Evolutionary conservation across 2,797 vertebrate genomes (phyloP).

Genomic region (Acanthornis magna): DNA sequence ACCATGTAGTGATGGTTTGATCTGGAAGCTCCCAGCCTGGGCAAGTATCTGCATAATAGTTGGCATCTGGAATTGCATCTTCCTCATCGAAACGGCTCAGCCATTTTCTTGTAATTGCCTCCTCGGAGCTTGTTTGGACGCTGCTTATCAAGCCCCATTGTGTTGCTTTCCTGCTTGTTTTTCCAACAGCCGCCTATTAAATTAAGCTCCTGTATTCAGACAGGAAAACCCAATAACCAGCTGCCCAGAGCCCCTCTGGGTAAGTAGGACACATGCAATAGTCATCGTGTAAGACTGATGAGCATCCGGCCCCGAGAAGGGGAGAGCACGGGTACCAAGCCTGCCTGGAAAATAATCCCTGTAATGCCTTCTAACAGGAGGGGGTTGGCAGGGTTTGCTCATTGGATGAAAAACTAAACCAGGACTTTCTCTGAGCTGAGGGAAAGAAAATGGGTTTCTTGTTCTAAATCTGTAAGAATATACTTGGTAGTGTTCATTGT

Average conservation of each 20-base stretch:
- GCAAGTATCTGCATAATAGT: neutral
- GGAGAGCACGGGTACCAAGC: neutral
- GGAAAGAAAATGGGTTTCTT: conserved; percentile 7
- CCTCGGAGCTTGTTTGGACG: conserved; percentile 30
- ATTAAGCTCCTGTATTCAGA: conserved; percentile 50
- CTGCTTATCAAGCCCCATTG: conserved; percentile 52
- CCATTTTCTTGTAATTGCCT: conserved; percentile 46
- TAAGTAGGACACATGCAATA: conserved; percentile 23
- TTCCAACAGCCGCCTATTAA: conserved; percentile 55
- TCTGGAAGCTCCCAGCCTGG: neutral
- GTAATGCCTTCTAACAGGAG: neutral
- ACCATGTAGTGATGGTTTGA: neutral
- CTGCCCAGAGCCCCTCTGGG: conserved; percentile 4
- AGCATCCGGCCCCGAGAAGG: neutral
- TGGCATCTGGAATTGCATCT: conserved; percentile 26
- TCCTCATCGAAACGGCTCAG: neutral
- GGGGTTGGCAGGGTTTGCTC: neutral
- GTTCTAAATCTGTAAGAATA: neutral
- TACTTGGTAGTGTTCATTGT: neutral
- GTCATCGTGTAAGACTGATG: neutral
- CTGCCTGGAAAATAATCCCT: conserved; percentile 11
- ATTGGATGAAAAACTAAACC: neutral
- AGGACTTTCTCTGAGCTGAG: neutral
- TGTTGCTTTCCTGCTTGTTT: conserved; percentile 56
- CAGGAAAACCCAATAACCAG: conserved; percentile 32